phyloP scores from a whole-genome alignment of 2,113 vertebrate species.

The Vidua macroura region DNA sequence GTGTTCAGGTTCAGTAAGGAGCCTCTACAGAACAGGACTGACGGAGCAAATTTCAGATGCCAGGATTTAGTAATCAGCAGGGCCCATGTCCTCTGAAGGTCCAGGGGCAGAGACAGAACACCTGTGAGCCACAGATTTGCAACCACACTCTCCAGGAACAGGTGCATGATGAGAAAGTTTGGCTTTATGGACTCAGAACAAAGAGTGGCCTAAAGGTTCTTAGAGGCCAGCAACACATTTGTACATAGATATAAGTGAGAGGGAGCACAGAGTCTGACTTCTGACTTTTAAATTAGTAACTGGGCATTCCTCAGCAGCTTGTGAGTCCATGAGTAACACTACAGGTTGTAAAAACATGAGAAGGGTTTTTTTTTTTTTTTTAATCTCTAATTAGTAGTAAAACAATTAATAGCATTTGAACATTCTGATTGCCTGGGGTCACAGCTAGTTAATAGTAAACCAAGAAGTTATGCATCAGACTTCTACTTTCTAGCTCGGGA shows the following conservation, averaged over 20 bases:
- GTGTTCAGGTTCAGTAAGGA: not conserved
- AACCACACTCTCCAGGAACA: not conserved
- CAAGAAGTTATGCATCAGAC: not conserved
- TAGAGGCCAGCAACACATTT: not conserved
- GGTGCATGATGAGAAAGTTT: not conserved
- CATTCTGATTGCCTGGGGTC: not conserved
- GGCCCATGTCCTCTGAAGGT: not conserved
- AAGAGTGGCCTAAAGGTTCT: not conserved
- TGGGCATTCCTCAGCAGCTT: not conserved
- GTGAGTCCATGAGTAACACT: not conserved
- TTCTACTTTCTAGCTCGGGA: not conserved
- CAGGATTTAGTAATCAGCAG: not conserved
- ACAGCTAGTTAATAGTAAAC: conserved; percentile 23
- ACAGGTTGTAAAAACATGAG: not conserved
- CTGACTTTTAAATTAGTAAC: not conserved
- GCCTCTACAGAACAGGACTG: fast-evolving
- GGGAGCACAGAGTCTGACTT: not conserved
- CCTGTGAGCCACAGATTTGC: not conserved
- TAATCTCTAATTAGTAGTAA: not conserved
- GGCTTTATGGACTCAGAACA: not conserved
- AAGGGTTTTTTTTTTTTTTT: not conserved
- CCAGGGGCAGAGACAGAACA: not conserved
- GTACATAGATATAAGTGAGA: not conserved
- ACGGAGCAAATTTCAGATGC: not conserved
- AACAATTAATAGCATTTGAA: not conserved